Conservation (phyloP, 2,797 vertebrate genomes). For the Aplochiton taeniatus region DNA sequence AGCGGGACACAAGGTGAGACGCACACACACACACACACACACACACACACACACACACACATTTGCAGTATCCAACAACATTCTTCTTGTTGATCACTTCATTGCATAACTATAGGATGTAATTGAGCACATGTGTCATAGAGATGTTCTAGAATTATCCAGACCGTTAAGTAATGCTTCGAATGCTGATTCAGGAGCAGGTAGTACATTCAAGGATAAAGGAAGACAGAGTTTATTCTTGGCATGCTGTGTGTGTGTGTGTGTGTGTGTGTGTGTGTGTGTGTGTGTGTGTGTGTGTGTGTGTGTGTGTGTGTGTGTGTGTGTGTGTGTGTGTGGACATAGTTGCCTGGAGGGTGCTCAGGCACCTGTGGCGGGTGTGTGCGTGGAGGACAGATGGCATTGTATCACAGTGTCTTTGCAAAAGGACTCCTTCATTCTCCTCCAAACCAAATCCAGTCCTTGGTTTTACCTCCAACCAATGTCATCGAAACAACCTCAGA, state of each 20-base stretch:
- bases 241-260: slow-evolving; percentile 32
- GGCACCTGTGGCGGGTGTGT: slow-evolving; percentile 53
- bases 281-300: slow-evolving; percentile 32
- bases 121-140: neutral
- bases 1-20: slow-evolving; percentile 83
- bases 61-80: neutral
- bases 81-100: neutral
- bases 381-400: slow-evolving; percentile 31
- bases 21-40: neutral
- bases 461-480: slow-evolving; percentile 43
- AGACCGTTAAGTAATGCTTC: no score
- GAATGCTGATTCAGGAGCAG: neutral
- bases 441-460: slow-evolving; percentile 49
- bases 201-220: neutral
- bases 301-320: slow-evolving; percentile 23
- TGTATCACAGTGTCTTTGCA: slow-evolving; percentile 58
- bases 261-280: slow-evolving; percentile 22
- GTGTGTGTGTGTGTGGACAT: slow-evolving; percentile 12
- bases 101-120: no score
- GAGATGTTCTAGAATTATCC: no score
- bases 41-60: slow-evolving; percentile 12
- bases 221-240: neutral
- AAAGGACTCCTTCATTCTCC: slow-evolving; percentile 26
- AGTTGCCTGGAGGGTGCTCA: slow-evolving; percentile 42
- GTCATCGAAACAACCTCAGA: neutral